Percentiles rank a stretch among this genome's conserved stretches.
Conservation (phyloP, 2,797 vertebrate genomes). For the Urocyon cinereoargenteus region DNA sequence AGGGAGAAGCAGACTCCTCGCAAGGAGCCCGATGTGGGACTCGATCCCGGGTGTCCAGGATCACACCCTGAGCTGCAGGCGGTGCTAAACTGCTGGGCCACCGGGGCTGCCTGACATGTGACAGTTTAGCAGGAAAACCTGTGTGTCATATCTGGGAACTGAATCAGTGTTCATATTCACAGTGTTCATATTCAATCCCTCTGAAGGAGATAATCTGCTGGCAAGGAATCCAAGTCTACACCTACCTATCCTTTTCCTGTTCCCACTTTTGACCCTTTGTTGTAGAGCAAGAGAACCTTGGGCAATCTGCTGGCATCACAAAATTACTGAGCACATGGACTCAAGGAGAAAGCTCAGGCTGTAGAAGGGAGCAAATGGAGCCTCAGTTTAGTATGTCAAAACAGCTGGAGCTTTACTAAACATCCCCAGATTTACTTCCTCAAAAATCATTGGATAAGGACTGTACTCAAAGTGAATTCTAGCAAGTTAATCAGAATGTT, state of each 20-base stretch:
- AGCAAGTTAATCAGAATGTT: conserved; percentile 7
- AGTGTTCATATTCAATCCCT: background rate
- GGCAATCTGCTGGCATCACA: background rate
- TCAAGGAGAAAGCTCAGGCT: background rate
- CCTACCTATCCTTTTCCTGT: background rate
- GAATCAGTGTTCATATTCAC: background rate
- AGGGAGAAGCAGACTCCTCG: too few relatives aligned
- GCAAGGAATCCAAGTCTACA: background rate
- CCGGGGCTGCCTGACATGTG: background rate
- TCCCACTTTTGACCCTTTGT: background rate
- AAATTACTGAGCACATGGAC: background rate
- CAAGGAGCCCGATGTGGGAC: too few relatives aligned
- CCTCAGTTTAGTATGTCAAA: background rate
- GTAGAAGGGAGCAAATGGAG: background rate
- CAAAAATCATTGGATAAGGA: background rate
- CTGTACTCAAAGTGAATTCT: background rate
- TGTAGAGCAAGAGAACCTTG: background rate
- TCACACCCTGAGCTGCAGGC: too few relatives aligned
- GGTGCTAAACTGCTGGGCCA: too few relatives aligned
- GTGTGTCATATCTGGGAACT: background rate
- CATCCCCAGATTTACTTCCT: background rate
- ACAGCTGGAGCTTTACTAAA: background rate
- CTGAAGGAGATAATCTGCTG: background rate
- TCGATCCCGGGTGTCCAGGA: too few relatives aligned
- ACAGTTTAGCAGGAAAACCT: background rate